Conservation (phyloP, 1,140 invertebrate species). For the Macrobrachium nipponense region DNA sequence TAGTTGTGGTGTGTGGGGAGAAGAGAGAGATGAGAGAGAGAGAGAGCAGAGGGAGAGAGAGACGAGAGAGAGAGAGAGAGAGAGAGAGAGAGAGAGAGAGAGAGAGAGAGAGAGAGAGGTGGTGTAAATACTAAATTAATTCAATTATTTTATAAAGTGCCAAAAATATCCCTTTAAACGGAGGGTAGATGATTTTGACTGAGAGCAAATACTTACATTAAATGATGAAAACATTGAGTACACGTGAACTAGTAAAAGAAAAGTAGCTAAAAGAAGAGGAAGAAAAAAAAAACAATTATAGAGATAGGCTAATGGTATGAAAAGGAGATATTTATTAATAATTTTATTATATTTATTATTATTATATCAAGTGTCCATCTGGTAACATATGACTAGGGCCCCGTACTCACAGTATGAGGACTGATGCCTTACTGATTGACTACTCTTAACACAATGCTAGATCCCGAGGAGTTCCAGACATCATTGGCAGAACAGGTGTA, state of each 20-base stretch:
- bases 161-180: background rate
- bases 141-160: background rate
- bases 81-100: constrained; percentile 25
- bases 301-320: background rate
- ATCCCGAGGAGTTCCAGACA: too few relatives aligned
- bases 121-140: background rate
- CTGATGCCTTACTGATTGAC: too few relatives aligned
- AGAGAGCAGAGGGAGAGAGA: constrained; percentile 29
- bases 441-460: too few relatives aligned
- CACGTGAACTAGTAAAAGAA: background rate
- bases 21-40: constrained; percentile 23
- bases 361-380: too few relatives aligned
- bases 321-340: background rate
- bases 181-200: background rate
- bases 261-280: background rate
- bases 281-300: background rate
- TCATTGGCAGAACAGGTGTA: too few relatives aligned
- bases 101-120: constrained; percentile 30
- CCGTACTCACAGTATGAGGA: too few relatives aligned
- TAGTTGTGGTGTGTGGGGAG: background rate
- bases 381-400: too few relatives aligned
- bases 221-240: background rate
- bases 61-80: constrained; percentile 18
- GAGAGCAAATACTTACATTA: background rate
- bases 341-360: too few relatives aligned